Conservation (phyloP, 2,797 vertebrate genomes). For the Botia kubotai region DNA sequence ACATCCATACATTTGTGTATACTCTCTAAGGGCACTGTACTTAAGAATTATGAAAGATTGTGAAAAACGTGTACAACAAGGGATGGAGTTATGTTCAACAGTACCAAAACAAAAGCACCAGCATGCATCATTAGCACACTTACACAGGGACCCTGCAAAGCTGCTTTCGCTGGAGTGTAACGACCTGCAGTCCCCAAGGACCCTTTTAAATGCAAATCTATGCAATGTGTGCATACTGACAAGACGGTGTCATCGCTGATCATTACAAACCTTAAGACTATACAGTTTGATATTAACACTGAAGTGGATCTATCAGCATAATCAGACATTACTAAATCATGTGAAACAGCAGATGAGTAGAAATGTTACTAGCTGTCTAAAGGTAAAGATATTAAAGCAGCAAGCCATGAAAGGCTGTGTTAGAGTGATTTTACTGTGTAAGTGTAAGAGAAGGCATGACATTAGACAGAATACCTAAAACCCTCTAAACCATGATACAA, state of each 20-base stretch:
- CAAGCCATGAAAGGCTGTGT: no score
- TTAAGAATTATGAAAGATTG: not conserved
- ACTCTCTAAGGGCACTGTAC: not conserved
- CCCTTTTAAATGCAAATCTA: slow-evolving; percentile 9
- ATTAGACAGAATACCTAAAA: no score
- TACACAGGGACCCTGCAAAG: no score
- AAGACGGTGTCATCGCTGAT: slow-evolving; percentile 10
- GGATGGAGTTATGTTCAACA: no score
- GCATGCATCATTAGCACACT: not conserved
- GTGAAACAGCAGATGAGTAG: no score
- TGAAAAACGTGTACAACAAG: not conserved
- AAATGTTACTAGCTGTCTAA: no score
- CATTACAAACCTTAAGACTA: not conserved
- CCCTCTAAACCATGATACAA: no score
- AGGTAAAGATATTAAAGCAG: no score
- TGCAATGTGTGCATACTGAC: not conserved
- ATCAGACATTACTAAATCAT: not conserved
- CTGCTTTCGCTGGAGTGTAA: not conserved
- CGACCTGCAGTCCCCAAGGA: not conserved
- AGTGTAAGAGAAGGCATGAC: no score
- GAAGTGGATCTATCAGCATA: not conserved
- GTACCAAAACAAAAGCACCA: not conserved
- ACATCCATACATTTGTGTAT: no score
- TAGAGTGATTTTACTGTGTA: no score
- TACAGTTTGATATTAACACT: not conserved